Conservation (phyloP, 2,888 invertebrate genomes). For the Spodoptera exigua region DNA sequence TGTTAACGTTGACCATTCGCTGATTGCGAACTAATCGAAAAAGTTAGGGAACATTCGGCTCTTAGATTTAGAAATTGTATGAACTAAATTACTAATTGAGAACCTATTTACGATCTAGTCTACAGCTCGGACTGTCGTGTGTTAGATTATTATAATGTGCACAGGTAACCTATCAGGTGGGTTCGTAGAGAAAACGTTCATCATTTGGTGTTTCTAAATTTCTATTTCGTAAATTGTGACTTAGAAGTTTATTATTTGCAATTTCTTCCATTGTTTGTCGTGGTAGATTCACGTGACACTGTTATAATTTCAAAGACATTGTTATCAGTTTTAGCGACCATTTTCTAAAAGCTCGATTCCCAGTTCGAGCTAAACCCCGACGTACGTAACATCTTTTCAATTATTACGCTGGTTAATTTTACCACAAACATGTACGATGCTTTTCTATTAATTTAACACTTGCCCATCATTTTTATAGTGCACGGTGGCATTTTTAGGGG, state of each 20-base stretch:
- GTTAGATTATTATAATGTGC: slow-evolving; percentile 47
- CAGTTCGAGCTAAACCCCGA: slow-evolving; percentile 31
- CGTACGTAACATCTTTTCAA: slow-evolving; percentile 44
- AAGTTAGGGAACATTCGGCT: no score
- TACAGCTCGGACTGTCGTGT: slow-evolving; percentile 59
- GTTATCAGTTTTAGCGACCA: slow-evolving; percentile 26
- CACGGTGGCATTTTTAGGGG: slow-evolving; percentile 30
- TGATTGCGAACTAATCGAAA: no score
- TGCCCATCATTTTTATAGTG: slow-evolving; percentile 17
- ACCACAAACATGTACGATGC: slow-evolving; percentile 11
- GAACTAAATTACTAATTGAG: slow-evolving; percentile 10
- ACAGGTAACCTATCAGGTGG: slow-evolving; percentile 67
- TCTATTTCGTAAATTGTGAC: background rate
- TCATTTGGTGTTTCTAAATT: slow-evolving; percentile 27
- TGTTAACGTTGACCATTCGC: no score
- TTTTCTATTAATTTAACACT: slow-evolving; percentile 29
- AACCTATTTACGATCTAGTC: slow-evolving; percentile 60
- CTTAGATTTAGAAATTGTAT: background rate
- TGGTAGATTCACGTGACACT: no score
- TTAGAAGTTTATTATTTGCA: background rate
- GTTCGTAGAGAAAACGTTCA: slow-evolving; percentile 42
- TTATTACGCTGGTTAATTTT: slow-evolving; percentile 30
- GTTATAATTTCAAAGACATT: slow-evolving; percentile 4
- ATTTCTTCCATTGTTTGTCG: no score
- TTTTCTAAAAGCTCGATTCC: slow-evolving; percentile 27